These are phyloP conservation scores for Ophioninae sp. DNA, from an alignment of 2,888 invertebrate genomes.

Conservation along the genomic window DNA sequence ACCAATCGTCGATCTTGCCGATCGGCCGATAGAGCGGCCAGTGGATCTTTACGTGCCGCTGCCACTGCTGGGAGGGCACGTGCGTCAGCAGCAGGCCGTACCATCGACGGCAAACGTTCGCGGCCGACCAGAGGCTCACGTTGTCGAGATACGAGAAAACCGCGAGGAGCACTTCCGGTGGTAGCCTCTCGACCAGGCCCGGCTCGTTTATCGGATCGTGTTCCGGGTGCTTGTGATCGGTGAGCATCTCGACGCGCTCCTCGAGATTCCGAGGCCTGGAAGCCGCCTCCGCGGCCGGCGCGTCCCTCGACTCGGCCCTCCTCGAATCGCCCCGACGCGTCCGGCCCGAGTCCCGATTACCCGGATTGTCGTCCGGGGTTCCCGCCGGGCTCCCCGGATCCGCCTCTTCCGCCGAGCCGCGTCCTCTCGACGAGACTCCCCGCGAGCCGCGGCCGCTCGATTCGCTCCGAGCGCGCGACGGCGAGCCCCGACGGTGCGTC, in stretches of 20 bases:
- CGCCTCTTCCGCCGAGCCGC: background rate
- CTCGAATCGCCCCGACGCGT: slow-evolving; percentile 59
- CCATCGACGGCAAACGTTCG: slow-evolving; percentile 94
- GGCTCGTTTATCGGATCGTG: slow-evolving; percentile 81
- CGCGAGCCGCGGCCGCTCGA: background rate
- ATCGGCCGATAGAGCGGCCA: slow-evolving; percentile 95
- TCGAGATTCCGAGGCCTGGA: slow-evolving; percentile 84
- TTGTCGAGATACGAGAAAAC: slow-evolving; percentile 96
- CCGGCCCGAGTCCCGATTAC: slow-evolving; percentile 61
- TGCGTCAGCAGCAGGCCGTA: slow-evolving; percentile 90
- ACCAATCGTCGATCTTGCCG: slow-evolving; percentile 89
- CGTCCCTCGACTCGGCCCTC: background rate
- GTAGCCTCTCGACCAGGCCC: slow-evolving; percentile 87
- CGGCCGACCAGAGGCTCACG: slow-evolving; percentile 93
- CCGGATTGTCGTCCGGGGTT: slow-evolving; percentile 58
- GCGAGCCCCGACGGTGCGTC: slow-evolving; percentile 47
- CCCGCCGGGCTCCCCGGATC: background rate
- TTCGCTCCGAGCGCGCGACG: slow-evolving; percentile 13
- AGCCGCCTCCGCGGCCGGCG: slow-evolving; percentile 64
- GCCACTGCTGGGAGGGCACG: slow-evolving; percentile 91
- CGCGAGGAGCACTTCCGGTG: slow-evolving; percentile 91
- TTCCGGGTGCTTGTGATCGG: slow-evolving; percentile 80
- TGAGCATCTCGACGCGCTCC: slow-evolving; percentile 84
- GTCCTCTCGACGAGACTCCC: background rate
- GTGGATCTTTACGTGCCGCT: slow-evolving; percentile 87